Evolutionary conservation across 2,113 vertebrate genomes (phyloP), one percentile per base, ranked within the genome.

Genomic region (Oncorhynchus kisutch): DNA sequence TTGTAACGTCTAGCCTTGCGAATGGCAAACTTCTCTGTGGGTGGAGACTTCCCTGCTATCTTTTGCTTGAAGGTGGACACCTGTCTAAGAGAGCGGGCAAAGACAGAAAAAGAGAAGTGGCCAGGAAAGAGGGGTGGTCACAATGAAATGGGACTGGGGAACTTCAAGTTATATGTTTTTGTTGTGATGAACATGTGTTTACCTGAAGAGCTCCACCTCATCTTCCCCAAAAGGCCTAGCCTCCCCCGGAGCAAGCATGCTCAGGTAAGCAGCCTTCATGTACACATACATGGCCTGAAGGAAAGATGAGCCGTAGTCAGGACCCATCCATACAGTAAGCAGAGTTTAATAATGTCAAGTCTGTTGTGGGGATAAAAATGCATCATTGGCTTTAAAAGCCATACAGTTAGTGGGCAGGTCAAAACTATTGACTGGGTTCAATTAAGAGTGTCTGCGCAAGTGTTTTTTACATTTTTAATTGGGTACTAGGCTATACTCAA

Each of bases 231-330:
- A 95, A 2, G 94, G 94, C 69, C 94, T 78, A 67, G 80, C 75
- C 60, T 95, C 94, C 0, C 90, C 88, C 6, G 78, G 60, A 2
- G 92, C 89, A 49, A 95, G 88, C 94, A 95, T 95, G 79, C 93
- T 95, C 81, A 95, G 94, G 81, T 87, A 95, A 20, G 94, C 94
- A 16, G 94, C 94, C 81, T 95, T 95, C 94, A 95, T 95, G 85
- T 94, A 95, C 65, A 95, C 84, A 20, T 95, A 95, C 94, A 95
- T 95, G 66, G 94, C 94, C 94, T 95, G 77, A 31, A 6, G 78
- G 22, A 65, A 5, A 76, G 68, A 57, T 3, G 5, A 5, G 14
- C 51, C 51, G 1, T 54, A 18, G 51, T 54, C 51, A 54, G 51
- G 13, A 54, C 51, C 51, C 16, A 18, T 16, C 51, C 14, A 54